phyloP scores from a whole-genome alignment of 2,113 vertebrate species.

The Hippocampus guttulatus region DNA sequence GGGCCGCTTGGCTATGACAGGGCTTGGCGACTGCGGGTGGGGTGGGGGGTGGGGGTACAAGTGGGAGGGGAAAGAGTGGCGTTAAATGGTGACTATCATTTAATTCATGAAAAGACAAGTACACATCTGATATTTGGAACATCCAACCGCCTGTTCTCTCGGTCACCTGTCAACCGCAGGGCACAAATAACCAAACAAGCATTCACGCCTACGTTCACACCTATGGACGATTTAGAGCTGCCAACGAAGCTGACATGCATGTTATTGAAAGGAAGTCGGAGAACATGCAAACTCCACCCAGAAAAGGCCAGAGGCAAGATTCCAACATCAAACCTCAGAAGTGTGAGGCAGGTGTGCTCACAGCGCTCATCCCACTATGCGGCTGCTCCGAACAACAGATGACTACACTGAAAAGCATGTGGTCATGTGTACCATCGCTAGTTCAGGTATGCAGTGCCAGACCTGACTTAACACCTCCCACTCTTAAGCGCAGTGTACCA shows the following conservation, averaged over 20 bases:
- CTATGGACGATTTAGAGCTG: no score
- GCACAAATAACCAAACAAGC: no score
- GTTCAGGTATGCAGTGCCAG: conserved; percentile 23
- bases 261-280: no score
- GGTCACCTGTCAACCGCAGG: neutral
- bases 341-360: no score
- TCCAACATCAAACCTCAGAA: no score
- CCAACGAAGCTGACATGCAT: no score
- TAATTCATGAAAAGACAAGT: neutral
- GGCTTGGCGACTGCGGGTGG: conserved; percentile 63
- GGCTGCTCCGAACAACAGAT: neutral
- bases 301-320: no score
- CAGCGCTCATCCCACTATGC: no score
- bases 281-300: no score
- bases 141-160: neutral
- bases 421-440: neutral
- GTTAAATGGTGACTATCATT: conserved; percentile 23
- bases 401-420: neutral
- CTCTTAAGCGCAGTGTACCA: conserved; percentile 22
- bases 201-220: no score
- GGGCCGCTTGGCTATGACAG: conserved; percentile 62
- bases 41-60: neutral
- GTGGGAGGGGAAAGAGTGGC: conserved; percentile 17
- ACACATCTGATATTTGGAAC: neutral
- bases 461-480: conserved; percentile 39